Evolutionary conservation across 1,140 invertebrate species (phyloP), one percentile per base, ranked within the genome.

Genomic region (Drosophila ogumai): DNA sequence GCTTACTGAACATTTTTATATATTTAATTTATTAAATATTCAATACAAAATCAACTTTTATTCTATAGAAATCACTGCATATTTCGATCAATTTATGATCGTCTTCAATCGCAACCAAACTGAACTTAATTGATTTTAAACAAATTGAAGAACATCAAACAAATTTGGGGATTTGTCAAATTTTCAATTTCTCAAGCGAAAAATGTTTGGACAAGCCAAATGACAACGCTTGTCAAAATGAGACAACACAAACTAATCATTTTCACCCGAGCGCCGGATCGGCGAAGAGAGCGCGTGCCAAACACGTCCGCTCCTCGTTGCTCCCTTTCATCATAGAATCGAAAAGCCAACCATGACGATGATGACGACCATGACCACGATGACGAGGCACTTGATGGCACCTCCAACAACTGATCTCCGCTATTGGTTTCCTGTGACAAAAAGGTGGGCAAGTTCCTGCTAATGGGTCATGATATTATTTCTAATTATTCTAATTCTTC

Each of bases 231-330:
- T 88, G 85, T 88, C 85, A 88, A 81, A 85, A 79, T 59, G 68
- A 64, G 85, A 88, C 85, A 88, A 79, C 77, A 72, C 85, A 85
- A 85, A 88, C 85, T 90, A 88, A 88, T 88, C 85, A 88, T 75
- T 85, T 72, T 72, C 72, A 85, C 66, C 71, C 55, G 47, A 34
- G 15, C 59, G 46, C 55, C 19, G 59, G 81, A 84, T 80, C 64
- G 64, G 54, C 79, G 66, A 69, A 46, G 52, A 69, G 60, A 88
- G 65, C 85, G 84, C 84, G 85, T 90, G 84, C 85, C 84, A 88
- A 90, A 77, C 64, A 74, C 71, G 52, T 13, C 40, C 3, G 49
- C 9, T 38, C 17, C 25, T 22, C 60, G 19, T 12, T 49, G 34
- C 34, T 36, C 31, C 52, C 54, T 47, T 44, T 17, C 63, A 19